Evolutionary conservation across 2,888 invertebrate species (phyloP).

Genomic region (Microdon myrmicae): DNA sequence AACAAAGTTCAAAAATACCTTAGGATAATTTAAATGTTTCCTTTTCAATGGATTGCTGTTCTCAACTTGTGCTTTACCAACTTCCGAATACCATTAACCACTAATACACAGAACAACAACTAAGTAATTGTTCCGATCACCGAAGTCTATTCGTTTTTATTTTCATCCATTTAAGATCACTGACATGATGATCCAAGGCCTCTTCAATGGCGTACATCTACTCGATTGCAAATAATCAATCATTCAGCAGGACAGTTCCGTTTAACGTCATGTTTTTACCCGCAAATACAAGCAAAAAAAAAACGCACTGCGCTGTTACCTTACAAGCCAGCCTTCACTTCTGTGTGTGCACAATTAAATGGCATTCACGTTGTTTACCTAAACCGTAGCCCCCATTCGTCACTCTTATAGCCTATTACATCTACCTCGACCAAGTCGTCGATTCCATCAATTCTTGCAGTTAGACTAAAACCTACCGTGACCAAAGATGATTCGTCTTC

Average conservation of each 20-base stretch:
- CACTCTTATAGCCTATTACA: constrained; percentile 19
- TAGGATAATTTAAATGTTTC: too few species aligned
- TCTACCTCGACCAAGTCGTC: background rate
- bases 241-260: constrained; percentile 44
- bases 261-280: constrained; percentile 27
- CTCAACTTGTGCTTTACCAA: too few species aligned
- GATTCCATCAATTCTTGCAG: constrained; percentile 12
- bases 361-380: constrained; percentile 35
- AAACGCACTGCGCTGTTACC: constrained; percentile 15
- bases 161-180: too few species aligned
- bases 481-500: constrained; percentile 30
- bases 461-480: constrained; percentile 15
- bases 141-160: too few species aligned
- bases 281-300: constrained; percentile 1
- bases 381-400: constrained; percentile 21
- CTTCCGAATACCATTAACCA: too few species aligned
- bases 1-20: too few species aligned
- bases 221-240: constrained; percentile 26
- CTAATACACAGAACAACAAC: too few species aligned
- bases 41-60: too few species aligned
- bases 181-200: too few species aligned
- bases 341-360: constrained; percentile 30
- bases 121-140: too few species aligned
- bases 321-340: too few species aligned
- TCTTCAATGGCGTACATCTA: constrained; percentile 30